A percentile compares a stretch with the other conserved stretches of the same genome.
Conservation (phyloP, 92 coral and sea anemone genomes). For the Plumapathes pennacea region DNA sequence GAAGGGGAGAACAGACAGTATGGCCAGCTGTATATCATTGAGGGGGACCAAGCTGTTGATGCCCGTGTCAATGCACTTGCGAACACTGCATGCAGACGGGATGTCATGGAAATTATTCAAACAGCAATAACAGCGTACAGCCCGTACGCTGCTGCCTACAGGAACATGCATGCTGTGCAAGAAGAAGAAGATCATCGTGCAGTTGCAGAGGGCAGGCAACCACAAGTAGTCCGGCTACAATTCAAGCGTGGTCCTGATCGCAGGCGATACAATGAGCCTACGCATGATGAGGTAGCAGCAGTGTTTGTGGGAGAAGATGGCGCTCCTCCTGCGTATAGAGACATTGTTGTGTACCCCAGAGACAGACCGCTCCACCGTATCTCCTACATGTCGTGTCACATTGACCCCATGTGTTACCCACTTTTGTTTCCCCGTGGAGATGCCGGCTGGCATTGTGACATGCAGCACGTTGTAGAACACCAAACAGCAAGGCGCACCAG, state of each 20-base stretch:
- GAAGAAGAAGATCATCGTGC: neutral
- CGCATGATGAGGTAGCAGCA: neutral
- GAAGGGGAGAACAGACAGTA: neutral
- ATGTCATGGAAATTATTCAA: neutral
- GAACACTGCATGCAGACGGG: neutral
- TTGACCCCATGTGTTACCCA: too few species aligned
- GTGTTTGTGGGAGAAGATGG: neutral
- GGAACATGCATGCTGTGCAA: neutral
- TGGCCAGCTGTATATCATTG: neutral
- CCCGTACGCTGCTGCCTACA: neutral
- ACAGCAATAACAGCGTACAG: neutral
- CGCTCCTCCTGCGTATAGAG: neutral
- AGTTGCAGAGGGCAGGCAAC: neutral
- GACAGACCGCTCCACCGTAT: too few species aligned
- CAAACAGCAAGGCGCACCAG: too few species aligned
- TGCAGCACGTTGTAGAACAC: too few species aligned
- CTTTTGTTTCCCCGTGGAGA: too few species aligned
- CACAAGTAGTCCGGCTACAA: neutral
- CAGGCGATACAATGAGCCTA: neutral
- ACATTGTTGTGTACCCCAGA: neutral
- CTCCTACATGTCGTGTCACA: too few species aligned
- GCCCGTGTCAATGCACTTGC: neutral
- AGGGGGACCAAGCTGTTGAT: conserved; percentile 1
- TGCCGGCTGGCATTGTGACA: too few species aligned
- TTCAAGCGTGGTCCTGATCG: too few species aligned